These are phyloP conservation scores for Rhynchomys soricoides DNA, from an alignment of 2,113 vertebrate genomes.

Conservation along the genomic window DNA sequence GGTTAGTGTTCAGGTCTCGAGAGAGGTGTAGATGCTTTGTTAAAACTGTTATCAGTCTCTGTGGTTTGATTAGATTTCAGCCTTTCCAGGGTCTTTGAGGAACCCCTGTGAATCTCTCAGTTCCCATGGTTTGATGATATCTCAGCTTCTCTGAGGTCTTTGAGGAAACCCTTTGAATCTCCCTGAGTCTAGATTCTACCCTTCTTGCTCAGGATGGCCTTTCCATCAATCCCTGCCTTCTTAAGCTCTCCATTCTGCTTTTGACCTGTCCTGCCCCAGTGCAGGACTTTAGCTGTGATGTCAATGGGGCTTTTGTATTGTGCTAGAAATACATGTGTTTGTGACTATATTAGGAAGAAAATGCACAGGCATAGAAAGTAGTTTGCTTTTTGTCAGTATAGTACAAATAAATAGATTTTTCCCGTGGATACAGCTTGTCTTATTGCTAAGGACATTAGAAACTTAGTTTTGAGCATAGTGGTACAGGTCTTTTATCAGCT, in stretches of 20 bases:
- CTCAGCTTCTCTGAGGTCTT: background rate
- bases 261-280: background rate
- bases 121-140: background rate
- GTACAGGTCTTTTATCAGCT: background rate
- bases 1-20: background rate
- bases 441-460: slow-evolving; percentile 20
- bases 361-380: slow-evolving; percentile 7
- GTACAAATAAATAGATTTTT: background rate
- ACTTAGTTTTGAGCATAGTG: background rate
- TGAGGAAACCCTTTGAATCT: background rate
- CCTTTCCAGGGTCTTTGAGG: background rate
- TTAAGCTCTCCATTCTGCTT: background rate
- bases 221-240: fast-evolving
- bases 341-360: slow-evolving; percentile 52
- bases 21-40: slow-evolving; percentile 6
- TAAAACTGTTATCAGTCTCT: background rate
- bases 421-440: background rate
- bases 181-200: background rate
- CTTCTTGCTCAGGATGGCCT: background rate
- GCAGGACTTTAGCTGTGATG: background rate
- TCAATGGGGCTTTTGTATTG: slow-evolving; percentile 8
- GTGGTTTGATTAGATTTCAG: background rate
- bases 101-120: background rate
- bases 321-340: background rate
- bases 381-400: slow-evolving; percentile 12